A percentile compares a stretch with the other conserved stretches of the same genome.
Evolutionary conservation across 2,113 vertebrate species (phyloP).

Genomic region (Corythornis cristatus): DNA sequence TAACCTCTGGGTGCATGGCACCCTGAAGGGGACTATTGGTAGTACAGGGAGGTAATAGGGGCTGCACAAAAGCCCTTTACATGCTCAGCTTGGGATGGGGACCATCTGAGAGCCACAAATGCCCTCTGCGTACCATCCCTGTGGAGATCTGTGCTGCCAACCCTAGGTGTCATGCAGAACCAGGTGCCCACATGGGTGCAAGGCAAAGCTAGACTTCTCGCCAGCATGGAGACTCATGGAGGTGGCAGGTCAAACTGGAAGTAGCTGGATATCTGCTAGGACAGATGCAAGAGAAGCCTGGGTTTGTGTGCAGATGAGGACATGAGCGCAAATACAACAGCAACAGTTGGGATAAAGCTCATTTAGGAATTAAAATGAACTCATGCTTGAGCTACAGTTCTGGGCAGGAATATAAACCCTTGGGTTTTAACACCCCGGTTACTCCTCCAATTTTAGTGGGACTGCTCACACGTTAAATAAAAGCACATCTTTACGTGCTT

Average conservation of each 20-base stretch:
- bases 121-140: background rate
- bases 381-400: background rate
- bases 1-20: background rate
- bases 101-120: background rate
- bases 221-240: fast-evolving
- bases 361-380: background rate
- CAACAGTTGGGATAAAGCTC: background rate
- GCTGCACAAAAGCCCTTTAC: background rate
- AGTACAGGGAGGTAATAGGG: background rate
- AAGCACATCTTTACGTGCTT: background rate
- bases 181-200: fast-evolving
- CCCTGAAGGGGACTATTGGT: constrained; percentile 12
- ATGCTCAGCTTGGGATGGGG: fast-evolving
- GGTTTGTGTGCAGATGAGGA: background rate
- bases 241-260: background rate
- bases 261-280: background rate
- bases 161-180: fast-evolving
- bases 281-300: fast-evolving
- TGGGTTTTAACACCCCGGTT: background rate
- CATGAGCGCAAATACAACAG: background rate
- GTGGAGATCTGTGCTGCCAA: fast-evolving
- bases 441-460: background rate
- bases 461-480: background rate
- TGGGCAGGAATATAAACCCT: background rate
- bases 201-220: background rate